phyloP scores from a whole-genome alignment of 2,888 invertebrate species.

The Zaprionus bogoriensis region DNA sequence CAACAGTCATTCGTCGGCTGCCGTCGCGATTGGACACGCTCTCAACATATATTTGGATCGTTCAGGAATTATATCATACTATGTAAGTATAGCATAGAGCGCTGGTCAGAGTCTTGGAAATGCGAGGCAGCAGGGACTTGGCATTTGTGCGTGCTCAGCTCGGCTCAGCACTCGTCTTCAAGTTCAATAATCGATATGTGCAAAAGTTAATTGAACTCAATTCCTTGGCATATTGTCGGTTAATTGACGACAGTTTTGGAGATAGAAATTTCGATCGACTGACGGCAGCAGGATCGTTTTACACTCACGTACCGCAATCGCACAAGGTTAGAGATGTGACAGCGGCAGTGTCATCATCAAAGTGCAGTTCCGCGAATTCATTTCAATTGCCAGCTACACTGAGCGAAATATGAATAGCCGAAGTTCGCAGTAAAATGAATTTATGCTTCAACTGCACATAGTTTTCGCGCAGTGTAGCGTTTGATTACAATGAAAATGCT shows the following conservation, averaged over 20 bases:
- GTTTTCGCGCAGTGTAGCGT: slow-evolving; percentile 34
- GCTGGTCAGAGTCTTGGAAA: slow-evolving; percentile 7
- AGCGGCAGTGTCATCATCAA: slow-evolving; percentile 13
- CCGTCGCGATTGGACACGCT: slow-evolving; percentile 49
- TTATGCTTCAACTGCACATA: neutral
- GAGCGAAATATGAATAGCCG: neutral
- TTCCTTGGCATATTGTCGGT: slow-evolving; percentile 33
- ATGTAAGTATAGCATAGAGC: slow-evolving; percentile 18
- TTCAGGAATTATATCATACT: slow-evolving; percentile 23
- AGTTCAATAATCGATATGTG: slow-evolving; percentile 52
- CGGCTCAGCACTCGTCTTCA: slow-evolving; percentile 3
- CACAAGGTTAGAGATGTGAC: slow-evolving; percentile 28
- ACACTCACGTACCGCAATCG: neutral
- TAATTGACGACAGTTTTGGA: slow-evolving; percentile 30
- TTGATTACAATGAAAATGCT: slow-evolving; percentile 21
- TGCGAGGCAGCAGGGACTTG: slow-evolving; percentile 3
- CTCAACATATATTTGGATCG: neutral
- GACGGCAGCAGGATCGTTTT: neutral
- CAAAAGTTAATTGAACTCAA: slow-evolving; percentile 67
- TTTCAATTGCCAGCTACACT: slow-evolving; percentile 24
- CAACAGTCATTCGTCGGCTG: slow-evolving; percentile 50
- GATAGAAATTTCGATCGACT: neutral
- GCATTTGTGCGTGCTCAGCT: slow-evolving; percentile 47
- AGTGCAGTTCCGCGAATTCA: slow-evolving; percentile 48
- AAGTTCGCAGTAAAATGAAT: neutral